phyloP scores from a whole-genome alignment of 2,797 vertebrate genomes.

The Caiman crocodilus region DNA sequence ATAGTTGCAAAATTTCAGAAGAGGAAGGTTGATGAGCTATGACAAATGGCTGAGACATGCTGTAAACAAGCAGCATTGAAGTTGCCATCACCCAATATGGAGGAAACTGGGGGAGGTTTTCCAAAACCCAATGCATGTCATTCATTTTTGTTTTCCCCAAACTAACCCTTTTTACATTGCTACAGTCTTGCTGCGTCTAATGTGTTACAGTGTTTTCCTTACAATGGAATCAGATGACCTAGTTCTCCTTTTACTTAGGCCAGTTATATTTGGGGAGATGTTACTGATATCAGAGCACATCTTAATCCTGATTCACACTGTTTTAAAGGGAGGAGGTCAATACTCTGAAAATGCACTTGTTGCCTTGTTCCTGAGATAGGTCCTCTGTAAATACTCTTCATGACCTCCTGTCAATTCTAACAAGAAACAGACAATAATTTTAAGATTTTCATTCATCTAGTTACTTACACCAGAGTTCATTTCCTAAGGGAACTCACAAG shows the following conservation, averaged over 20 bases:
- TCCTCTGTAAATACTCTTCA: not conserved
- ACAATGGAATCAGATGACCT: not conserved
- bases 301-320: not conserved
- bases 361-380: not conserved
- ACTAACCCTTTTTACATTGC: slow-evolving; percentile 42
- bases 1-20: slow-evolving; percentile 52
- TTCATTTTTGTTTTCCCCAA: slow-evolving; percentile 35
- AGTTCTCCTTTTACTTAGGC: not conserved
- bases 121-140: slow-evolving; percentile 48
- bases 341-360: not conserved
- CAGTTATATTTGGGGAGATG: too few relatives aligned
- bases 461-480: not conserved
- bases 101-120: slow-evolving; percentile 48
- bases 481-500: slow-evolving; percentile 29
- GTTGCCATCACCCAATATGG: slow-evolving; percentile 23
- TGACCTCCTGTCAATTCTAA: not conserved
- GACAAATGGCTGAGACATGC: slow-evolving; percentile 53
- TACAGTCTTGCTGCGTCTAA: not conserved
- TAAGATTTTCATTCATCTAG: not conserved
- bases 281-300: not conserved
- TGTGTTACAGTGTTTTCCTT: slow-evolving; percentile 17
- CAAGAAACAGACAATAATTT: not conserved
- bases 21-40: not conserved
- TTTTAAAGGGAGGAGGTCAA: not conserved
- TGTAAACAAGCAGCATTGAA: slow-evolving; percentile 58